Conservation (phyloP, 1,140 invertebrate species). For the Anthonomus grandis region DNA sequence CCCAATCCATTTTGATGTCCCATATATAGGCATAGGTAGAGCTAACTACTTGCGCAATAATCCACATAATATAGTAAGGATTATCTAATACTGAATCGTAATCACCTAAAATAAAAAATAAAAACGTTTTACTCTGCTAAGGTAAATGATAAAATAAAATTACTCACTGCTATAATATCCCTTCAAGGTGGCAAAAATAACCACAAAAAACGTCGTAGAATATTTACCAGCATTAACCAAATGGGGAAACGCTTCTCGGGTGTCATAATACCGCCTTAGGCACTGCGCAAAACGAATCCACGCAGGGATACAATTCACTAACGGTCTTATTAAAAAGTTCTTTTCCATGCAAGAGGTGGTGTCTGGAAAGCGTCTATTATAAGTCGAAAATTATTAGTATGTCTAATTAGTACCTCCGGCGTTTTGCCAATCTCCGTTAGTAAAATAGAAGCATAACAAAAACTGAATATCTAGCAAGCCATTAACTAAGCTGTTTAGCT, state of each 20-base stretch:
- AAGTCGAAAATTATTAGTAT: background rate
- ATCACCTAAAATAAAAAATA: constrained; percentile 52
- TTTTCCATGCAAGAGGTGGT: constrained; percentile 50
- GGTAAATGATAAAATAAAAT: background rate
- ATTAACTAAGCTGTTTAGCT: constrained; percentile 76
- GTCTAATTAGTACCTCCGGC: no score
- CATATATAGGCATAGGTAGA: constrained; percentile 87
- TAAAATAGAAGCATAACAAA: constrained; percentile 63
- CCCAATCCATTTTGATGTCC: constrained; percentile 99
- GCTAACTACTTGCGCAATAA: constrained; percentile 69
- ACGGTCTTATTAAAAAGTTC: constrained; percentile 53
- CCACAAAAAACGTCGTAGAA: constrained; percentile 94
- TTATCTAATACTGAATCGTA: constrained; percentile 64
- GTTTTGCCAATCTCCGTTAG: constrained; percentile 51
- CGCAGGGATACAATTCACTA: constrained; percentile 75
- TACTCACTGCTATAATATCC: constrained; percentile 37
- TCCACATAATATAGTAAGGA: constrained; percentile 80
- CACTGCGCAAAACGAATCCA: constrained; percentile 97
- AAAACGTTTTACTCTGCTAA: constrained; percentile 42
- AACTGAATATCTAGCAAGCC: constrained; percentile 80
- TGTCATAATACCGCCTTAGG: constrained; percentile 86
- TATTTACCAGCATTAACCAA: constrained; percentile 98
- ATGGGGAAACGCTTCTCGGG: constrained; percentile 90
- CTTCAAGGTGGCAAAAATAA: constrained; percentile 75
- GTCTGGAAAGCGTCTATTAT: constrained; percentile 39